Base-by-base conservation (phyloP, 2,113 vertebrate genomes). In the Aythya baeri region DNA sequence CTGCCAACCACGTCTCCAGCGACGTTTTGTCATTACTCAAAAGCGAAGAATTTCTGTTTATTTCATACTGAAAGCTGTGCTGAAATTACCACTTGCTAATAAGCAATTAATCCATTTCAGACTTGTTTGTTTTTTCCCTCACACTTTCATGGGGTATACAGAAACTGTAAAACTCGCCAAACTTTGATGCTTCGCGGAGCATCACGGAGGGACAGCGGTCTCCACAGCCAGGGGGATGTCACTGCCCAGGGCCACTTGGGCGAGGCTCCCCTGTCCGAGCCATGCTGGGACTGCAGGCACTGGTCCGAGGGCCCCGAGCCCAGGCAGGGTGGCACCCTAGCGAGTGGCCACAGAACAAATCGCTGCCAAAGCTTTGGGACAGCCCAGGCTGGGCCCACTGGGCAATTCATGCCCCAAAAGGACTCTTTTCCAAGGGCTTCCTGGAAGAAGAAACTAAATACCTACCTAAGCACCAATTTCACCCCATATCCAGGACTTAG, bases 1-100 rank as follows among this genome's bases (percentile, higher is more conserved):
- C n/a, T 0, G 2, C 34, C 32, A 46, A 20, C 57, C 7, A 2
- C 46, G 50, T 15, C 61, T 29, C 49, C 0, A 0, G 3, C 10
- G 52, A 29, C 7, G 6, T 1, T 26, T n/a, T 38, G 12, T 4
- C 5, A 0, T 17, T 58, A 22, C 21, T n/a, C 77, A 38, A 8
- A 49, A 68, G 26, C 8, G 15, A 32, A 91, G 71, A 68, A 61
- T 26, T 82, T 65, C 67, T 61, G 11, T 54, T 85, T 57, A 17
- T 59, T 84, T 87, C 4, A 0, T 34, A 34, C 0, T 52, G 62
- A 84, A 91, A 84, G n/a, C 43, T 68, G n/a, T 26, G 36, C 14
- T 1, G 1, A 68, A 85, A 49, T 70, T 44, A 66, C 14, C 1
- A 0, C 27, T 59, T 22, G 36, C 31, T 36, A 77, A 70, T 20